Evolutionary conservation across 2,888 invertebrate species (phyloP), one percentile per base, ranked within the genome.

Genomic region (Pandemis heparana): DNA sequence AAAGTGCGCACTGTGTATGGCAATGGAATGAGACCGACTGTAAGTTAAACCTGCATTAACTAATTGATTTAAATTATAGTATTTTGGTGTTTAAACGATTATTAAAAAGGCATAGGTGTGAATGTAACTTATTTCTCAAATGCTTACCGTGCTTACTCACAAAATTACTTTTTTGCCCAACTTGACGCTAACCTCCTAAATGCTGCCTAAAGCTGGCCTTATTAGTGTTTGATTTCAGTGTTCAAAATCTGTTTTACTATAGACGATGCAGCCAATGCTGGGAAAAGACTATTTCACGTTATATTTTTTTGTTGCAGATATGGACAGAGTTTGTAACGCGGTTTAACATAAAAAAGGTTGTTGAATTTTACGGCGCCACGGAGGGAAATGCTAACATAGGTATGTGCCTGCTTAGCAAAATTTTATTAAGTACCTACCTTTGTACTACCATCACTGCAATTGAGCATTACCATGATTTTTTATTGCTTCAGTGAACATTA

Each of bases 311-410:
- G 48, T 89, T 87, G 32, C 97, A 98, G 95, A 98, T 99, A 82
- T 99, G 99, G 99, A 94, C 95, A 6, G 97, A 98, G 79, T 99
- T 99, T 87, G 96, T 98, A 4, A 96, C 97, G 70, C 96, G 99
- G 51, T 99, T 99, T 86, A 96, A 96, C 69, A 97, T 99, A 74
- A 95, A 96, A 66, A 95, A 96, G 79, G 97, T 99, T 39, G 97
- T 97, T 0, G 99, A 99, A 92, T 98, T 99, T 91, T 99, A 99
- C 86, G 99, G 99, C 3, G 98, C 99, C 16, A 99, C 99, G 0
- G 99, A 99, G 95, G 99, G 99, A 83, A 99, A 99, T 87, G 99
- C 99, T 6, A 99, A 99, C 87, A 98, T 99, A 77, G 96, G 97
- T 97, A 92, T 91, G 77, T 74, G n/a, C 32, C 32, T 18, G n/a